Percentiles rank a stretch among this genome's conserved stretches.
Conservation (phyloP, 1,140 invertebrate species). For the Drosophila novamexicana region DNA sequence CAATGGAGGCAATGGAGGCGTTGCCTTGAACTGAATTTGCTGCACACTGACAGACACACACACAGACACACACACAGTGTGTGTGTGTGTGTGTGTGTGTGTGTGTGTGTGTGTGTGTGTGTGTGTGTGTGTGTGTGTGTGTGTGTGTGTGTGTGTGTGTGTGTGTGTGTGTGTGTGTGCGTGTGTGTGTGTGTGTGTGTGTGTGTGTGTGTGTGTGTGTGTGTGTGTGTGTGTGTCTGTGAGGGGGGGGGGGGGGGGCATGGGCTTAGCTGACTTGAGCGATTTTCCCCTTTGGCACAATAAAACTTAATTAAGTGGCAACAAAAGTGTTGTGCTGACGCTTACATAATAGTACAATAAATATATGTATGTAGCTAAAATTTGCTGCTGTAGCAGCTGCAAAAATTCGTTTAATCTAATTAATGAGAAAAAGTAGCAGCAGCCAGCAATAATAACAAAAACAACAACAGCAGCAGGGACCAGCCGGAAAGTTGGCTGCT, state of each 20-base stretch:
- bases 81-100: background rate
- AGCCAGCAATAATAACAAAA: background rate
- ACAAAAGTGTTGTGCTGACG: slow-evolving; percentile 27
- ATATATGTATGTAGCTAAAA: slow-evolving; percentile 7
- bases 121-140: background rate
- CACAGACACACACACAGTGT: slow-evolving; percentile 9
- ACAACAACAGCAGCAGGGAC: background rate
- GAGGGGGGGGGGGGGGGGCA: background rate
- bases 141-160: background rate
- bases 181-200: background rate
- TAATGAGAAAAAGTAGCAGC: slow-evolving; percentile 19
- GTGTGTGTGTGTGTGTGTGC: background rate
- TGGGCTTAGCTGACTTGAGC: background rate
- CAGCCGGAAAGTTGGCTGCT: slow-evolving; percentile 30
- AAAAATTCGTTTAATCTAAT: slow-evolving; percentile 36
- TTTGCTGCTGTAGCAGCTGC: background rate
- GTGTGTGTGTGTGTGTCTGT: background rate
- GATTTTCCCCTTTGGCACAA: slow-evolving; percentile 48
- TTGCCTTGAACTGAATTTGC: slow-evolving; percentile 73
- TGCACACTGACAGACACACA: slow-evolving; percentile 27
- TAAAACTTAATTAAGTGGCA: slow-evolving; percentile 67
- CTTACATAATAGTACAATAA: slow-evolving; percentile 44
- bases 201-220: background rate
- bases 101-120: background rate
- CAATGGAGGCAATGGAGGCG: slow-evolving; percentile 52